Percentiles rank a stretch among this genome's conserved stretches.
These are phyloP conservation scores for Palythoa grandiflora DNA, from an alignment of 92 coral and sea anemone species.

Conservation along the genomic window DNA sequence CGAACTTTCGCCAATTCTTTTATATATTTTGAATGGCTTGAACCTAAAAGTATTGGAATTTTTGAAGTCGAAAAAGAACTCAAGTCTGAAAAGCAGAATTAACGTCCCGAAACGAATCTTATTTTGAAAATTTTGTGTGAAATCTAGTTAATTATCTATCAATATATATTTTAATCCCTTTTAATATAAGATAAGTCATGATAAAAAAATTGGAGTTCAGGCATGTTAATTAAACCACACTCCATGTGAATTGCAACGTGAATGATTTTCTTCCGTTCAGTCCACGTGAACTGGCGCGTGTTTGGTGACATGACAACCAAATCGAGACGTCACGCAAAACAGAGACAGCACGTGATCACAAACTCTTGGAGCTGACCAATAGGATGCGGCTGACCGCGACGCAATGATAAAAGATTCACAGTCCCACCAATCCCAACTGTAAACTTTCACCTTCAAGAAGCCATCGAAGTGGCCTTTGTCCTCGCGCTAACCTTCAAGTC, in stretches of 20 bases:
- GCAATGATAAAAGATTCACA: background rate
- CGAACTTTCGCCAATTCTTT: too few species aligned
- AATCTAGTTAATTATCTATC: background rate
- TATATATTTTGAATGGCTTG: too few species aligned
- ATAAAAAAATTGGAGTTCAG: background rate
- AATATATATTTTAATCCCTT: background rate
- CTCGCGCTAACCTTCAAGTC: slow-evolving; percentile 33
- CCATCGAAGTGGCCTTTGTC: slow-evolving; percentile 47
- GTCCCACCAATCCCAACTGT: slow-evolving; percentile 41
- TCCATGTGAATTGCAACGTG: slow-evolving; percentile 34
- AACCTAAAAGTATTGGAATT: too few species aligned
- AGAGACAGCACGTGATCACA: background rate
- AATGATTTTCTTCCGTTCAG: background rate
- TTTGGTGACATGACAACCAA: background rate
- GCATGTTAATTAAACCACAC: background rate
- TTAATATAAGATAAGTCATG: background rate
- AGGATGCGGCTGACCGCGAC: background rate
- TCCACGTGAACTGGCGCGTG: slow-evolving; percentile 43
- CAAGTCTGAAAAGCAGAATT: too few species aligned
- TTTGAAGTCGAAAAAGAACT: too few species aligned
- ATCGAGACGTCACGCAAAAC: slow-evolving; percentile 9
- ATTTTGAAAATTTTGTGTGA: too few species aligned
- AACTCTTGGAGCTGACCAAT: slow-evolving; percentile 17
- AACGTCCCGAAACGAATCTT: too few species aligned
- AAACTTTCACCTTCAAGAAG: slow-evolving; percentile 48